Evolutionary conservation across 1,140 invertebrate species (phyloP).

Genomic region (Epicauta chinensis): DNA sequence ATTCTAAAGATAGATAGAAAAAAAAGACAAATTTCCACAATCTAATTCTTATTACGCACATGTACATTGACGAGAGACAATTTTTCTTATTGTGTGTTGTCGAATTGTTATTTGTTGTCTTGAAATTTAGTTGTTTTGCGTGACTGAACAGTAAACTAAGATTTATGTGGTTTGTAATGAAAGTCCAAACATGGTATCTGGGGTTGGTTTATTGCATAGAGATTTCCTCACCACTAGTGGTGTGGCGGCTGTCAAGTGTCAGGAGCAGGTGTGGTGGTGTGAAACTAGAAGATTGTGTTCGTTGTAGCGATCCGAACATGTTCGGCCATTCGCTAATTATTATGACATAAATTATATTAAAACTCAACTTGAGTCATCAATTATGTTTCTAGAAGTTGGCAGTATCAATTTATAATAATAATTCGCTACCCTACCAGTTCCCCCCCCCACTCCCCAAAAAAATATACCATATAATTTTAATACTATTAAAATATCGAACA

Average conservation of each 20-base stretch:
- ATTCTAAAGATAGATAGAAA: too few species aligned
- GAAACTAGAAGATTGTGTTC: constrained; percentile 8
- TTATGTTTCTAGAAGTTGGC: constrained; percentile 26
- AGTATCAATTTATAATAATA: constrained; percentile 34
- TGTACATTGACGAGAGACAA: too few species aligned
- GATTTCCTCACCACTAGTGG: neutral
- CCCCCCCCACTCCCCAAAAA: too few species aligned
- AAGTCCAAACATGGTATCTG: constrained; percentile 31
- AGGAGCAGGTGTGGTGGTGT: constrained; percentile 29
- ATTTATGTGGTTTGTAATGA: constrained; percentile 35
- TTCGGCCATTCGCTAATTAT: constrained; percentile 38
- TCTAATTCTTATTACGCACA: too few species aligned
- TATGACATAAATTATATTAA: constrained; percentile 39
- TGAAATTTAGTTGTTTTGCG: neutral
- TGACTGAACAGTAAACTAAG: constrained; percentile 23
- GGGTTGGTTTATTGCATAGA: neutral
- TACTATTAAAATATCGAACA: too few species aligned
- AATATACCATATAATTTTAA: too few species aligned
- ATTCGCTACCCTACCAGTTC: too few species aligned
- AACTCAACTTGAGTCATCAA: constrained; percentile 33
- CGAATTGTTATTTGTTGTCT: too few species aligned
- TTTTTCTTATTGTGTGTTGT: too few species aligned
- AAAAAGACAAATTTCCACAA: too few species aligned
- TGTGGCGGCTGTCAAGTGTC: constrained; percentile 28
- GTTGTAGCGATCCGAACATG: constrained; percentile 22